These are phyloP conservation scores for Sebastolobus altivelis DNA, from an alignment of 2,797 vertebrate species.

Conservation along the genomic window DNA sequence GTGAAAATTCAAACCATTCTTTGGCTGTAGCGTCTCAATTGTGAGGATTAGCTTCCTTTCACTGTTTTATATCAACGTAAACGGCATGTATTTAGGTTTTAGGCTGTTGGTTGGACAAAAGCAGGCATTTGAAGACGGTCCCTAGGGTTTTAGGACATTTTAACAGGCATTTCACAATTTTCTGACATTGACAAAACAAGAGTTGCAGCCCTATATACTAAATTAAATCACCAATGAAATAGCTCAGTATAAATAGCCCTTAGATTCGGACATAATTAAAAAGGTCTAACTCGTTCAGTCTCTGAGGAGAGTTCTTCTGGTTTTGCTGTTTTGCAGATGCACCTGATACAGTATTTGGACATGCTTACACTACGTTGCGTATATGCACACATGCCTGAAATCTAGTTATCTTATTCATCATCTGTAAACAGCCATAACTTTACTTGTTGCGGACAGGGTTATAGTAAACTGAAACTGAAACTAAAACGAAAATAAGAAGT, in stretches of 20 bases:
- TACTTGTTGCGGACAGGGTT: too few relatives aligned
- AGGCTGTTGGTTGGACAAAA: too few relatives aligned
- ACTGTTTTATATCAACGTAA: not conserved
- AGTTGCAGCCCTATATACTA: not conserved
- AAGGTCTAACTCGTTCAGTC: not conserved
- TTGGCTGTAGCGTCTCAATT: not conserved
- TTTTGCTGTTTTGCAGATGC: not conserved
- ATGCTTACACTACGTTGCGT: not conserved
- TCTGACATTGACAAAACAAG: too few relatives aligned
- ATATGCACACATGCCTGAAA: too few relatives aligned
- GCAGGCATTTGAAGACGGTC: too few relatives aligned
- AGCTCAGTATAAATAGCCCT: not conserved
- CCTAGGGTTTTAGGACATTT: too few relatives aligned
- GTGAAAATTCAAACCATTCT: not conserved
- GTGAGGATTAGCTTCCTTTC: not conserved
- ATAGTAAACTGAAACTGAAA: too few relatives aligned
- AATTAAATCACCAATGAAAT: not conserved
- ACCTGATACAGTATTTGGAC: not conserved
- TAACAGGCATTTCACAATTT: too few relatives aligned
- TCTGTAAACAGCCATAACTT: too few relatives aligned
- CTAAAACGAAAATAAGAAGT: too few relatives aligned
- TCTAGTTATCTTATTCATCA: too few relatives aligned
- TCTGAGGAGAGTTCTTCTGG: not conserved
- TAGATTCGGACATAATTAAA: not conserved
- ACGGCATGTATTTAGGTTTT: too few relatives aligned